Conservation (phyloP, 1,140 invertebrate genomes). For the Nebria ingens region DNA sequence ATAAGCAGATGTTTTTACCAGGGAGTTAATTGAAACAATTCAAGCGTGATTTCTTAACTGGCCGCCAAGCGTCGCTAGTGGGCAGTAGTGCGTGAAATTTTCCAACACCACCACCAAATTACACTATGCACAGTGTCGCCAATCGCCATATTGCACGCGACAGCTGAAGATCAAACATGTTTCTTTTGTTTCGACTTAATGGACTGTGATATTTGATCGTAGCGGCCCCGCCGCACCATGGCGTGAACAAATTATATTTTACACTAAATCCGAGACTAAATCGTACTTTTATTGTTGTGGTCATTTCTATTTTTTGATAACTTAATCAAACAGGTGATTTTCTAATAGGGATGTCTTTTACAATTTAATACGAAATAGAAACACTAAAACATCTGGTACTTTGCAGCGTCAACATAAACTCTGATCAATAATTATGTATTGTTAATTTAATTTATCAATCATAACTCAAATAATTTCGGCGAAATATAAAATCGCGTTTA, state of each 20-base stretch:
- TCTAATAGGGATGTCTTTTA: no score
- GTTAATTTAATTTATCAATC: no score
- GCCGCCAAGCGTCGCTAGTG: background rate
- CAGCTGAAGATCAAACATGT: background rate
- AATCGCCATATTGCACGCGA: background rate
- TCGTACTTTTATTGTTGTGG: background rate
- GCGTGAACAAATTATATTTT: background rate
- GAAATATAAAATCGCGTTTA: no score
- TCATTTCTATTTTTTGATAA: background rate
- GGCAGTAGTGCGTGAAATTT: background rate
- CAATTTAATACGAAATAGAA: no score
- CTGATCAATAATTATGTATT: no score
- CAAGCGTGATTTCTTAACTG: background rate
- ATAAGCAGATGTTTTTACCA: background rate
- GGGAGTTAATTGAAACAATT: background rate
- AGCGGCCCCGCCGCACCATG: no score
- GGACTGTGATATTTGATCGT: background rate
- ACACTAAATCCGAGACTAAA: background rate
- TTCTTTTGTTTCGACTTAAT: background rate
- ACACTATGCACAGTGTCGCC: no score
- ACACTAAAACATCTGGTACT: no score
- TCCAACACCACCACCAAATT: background rate
- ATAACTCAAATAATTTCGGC: no score
- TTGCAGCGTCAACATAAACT: no score
- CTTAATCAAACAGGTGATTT: no score